Conservation (phyloP, 30 jellyfish, hydroid and myxozoan species). For the Phacellophora camtschatica region DNA sequence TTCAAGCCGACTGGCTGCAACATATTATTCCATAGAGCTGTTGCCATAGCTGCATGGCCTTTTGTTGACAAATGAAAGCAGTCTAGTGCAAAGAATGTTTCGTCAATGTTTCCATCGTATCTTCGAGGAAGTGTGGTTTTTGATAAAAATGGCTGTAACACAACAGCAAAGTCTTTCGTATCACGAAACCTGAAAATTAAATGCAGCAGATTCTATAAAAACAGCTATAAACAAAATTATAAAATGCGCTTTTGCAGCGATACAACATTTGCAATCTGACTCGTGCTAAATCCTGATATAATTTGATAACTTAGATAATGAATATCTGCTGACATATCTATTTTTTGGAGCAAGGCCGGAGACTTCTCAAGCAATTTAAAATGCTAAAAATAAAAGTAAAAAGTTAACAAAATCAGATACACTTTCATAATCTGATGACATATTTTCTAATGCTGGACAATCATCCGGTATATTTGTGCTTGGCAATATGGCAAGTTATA, state of each 20-base stretch:
- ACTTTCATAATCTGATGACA: too few relatives aligned
- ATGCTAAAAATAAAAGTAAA: too few relatives aligned
- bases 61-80: slow-evolving; percentile 66
- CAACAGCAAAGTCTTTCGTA: slow-evolving; percentile 61
- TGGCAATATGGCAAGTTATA: too few relatives aligned
- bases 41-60: slow-evolving; percentile 80
- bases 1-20: slow-evolving; percentile 77
- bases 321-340: too few relatives aligned
- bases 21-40: slow-evolving; percentile 76
- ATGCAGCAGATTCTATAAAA: background rate
- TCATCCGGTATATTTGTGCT: too few relatives aligned
- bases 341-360: too few relatives aligned
- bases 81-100: slow-evolving; percentile 65
- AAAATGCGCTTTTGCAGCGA: background rate
- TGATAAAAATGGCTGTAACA: slow-evolving; percentile 66
- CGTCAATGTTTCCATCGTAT: slow-evolving; percentile 23
- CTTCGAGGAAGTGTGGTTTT: slow-evolving; percentile 13
- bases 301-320: too few relatives aligned
- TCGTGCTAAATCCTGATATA: too few relatives aligned
- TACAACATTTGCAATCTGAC: too few relatives aligned
- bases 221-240: background rate
- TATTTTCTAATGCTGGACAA: too few relatives aligned
- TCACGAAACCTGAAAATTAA: slow-evolving; percentile 24
- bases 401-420: too few relatives aligned
- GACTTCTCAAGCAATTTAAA: too few relatives aligned